phyloP scores from a whole-genome alignment of 2,113 vertebrate genomes.

The Fregata magnificens region DNA sequence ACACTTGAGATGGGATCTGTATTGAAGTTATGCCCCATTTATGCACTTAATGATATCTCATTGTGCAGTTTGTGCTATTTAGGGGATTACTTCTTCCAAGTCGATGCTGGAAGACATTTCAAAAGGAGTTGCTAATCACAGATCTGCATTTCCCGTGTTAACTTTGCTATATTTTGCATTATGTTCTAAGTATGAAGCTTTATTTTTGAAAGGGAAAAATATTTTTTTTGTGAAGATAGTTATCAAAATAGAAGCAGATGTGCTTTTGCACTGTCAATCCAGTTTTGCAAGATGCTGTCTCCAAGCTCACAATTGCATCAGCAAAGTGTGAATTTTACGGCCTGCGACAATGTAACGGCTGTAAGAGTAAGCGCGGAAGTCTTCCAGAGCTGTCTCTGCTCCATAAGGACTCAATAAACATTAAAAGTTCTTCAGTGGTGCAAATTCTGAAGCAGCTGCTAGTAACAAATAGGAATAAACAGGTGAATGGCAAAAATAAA shows the following conservation, averaged over 20 bases:
- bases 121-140: background rate
- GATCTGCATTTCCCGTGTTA: background rate
- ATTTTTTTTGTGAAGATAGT: background rate
- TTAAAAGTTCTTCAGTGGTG: background rate
- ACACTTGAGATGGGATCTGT: background rate
- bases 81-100: background rate
- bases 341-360: background rate
- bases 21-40: conserved; percentile 26
- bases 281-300: background rate
- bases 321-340: background rate
- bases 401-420: background rate
- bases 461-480: background rate
- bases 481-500: background rate
- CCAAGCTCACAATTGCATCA: background rate
- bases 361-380: background rate
- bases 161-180: background rate
- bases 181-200: background rate
- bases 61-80: background rate
- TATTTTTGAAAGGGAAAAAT: background rate
- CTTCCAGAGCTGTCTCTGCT: background rate
- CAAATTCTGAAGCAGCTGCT: background rate
- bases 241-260: background rate
- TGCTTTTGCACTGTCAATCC: background rate
- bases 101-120: background rate
- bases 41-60: background rate